Base-by-base conservation (phyloP, 92 coral and sea anemone genomes). In the Bergia sp. region DNA sequence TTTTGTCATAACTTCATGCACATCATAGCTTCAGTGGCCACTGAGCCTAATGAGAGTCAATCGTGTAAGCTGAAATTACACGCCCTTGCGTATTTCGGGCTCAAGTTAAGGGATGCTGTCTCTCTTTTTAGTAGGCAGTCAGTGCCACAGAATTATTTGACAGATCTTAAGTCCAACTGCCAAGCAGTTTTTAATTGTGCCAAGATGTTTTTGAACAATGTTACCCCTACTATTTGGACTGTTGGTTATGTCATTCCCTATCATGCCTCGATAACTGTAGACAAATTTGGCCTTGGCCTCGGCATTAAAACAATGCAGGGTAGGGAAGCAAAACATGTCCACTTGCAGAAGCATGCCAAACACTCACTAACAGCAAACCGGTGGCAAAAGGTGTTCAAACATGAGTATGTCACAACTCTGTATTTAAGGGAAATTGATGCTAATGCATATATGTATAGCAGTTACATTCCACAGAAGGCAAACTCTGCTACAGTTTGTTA, bases 391-490 rank as follows among this genome's bases (percentile, higher is more conserved):
- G 94, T 92, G 37, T 85, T 92, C 42, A 82, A 89, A 47, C 91
- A 91, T 77, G 94, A 88, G 37, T 92, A 79, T 80, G 86, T 92
- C 47, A 89, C 82, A 38, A 92, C 91, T 37, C 82, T 92, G 45
- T 92, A 79, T 64, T 78, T 89, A 40, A 85, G 92, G 49, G 86
- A 79, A 49, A 77, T 71, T 79, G 94, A 92, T 82, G 92, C 94
- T 23, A 67, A 39, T 77, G 89, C 89, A 39, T 39, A n/a, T 38
- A 85, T 80, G 89, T 90, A 85, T 79, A 49, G 61, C 44, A 85
- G 92, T 29, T 90, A 90, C 80, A 86, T 90, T 65, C 92, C 92
- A 20, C 37, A 5, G 7, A 29, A 80, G 38, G 84, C 79, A 77
- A 41, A 79, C 29, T 61, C 69, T 61, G 90, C 21, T 84, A 79